Percentiles rank a stretch among this genome's conserved stretches.
phyloP scores from a whole-genome alignment of 2,888 invertebrate species.

The Sclerodermus sp. region DNA sequence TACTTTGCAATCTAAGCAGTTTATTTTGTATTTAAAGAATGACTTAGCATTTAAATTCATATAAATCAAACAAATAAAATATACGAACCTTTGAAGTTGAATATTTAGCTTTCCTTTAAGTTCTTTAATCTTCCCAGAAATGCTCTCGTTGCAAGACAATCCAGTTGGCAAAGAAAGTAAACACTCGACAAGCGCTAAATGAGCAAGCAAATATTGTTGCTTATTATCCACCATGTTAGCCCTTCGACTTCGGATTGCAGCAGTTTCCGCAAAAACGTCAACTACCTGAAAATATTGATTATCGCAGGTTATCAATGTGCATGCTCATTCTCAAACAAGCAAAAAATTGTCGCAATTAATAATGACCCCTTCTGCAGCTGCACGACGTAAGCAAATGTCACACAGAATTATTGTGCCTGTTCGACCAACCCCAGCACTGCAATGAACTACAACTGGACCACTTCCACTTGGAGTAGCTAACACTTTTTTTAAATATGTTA shows the following conservation, averaged over 20 bases:
- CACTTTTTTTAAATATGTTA: conserved; percentile 51
- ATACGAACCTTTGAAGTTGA: conserved; percentile 46
- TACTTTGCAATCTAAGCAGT: conserved; percentile 41
- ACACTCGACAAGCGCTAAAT: conserved; percentile 57
- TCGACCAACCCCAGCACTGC: conserved; percentile 66
- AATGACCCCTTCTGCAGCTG: conserved; percentile 49
- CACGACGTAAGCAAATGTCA: conserved; percentile 61
- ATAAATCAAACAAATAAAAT: neutral
- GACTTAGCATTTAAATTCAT: neutral
- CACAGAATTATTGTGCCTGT: conserved; percentile 66
- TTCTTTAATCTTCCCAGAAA: conserved; percentile 36
- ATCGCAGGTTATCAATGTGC: neutral
- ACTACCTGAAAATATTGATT: conserved; percentile 24
- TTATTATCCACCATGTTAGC: conserved; percentile 47
- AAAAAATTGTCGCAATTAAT: neutral
- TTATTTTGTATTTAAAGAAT: neutral
- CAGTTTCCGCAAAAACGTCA: conserved; percentile 34
- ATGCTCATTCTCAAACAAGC: neutral
- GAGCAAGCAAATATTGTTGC: conserved; percentile 59
- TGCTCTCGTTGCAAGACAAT: conserved; percentile 48
- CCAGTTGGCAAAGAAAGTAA: conserved; percentile 50
- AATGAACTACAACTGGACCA: conserved; percentile 62
- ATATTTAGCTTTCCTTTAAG: conserved; percentile 38
- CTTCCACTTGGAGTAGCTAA: conserved; percentile 47
- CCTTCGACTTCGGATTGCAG: conserved; percentile 32